Evolutionary conservation across 23 tunicate genomes (phyloP), one percentile per base, ranked within the genome.

Genomic region (Trididemnum nubilum): DNA sequence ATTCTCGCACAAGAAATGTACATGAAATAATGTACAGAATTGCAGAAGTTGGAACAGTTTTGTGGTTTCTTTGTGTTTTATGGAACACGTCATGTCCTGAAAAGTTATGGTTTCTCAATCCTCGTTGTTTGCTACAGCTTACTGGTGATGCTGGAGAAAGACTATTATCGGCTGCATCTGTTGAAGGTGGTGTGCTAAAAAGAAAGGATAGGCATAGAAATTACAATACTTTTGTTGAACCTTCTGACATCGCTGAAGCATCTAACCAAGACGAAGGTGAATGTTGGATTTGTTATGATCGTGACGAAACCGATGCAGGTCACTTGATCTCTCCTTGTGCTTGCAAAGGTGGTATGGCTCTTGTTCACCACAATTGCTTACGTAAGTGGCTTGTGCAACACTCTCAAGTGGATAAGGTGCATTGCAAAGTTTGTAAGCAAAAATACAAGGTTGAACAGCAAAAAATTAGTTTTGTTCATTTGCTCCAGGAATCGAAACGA

Each of bases 251-350:
- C 2, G 27, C 26, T 2, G 69, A 63, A 25, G 75, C 30, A 33
- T 28, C 15, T 33, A 30, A 1, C 76, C 33, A 32, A 75, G 73
- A 63, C 19, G 28, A 7, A 4, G 69, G 27, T 19, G 99, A 95
- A 72, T 95, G 99, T 61, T 95, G 99, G 99, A 95, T 95, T 25
- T 95, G 99, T 76, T 95, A 89, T 51, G 99, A 95, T 64, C 87
- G 85, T 21, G 87, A 86, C 50, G 64, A 78, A 19, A 36, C 25
- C 35, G 90, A 91, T 44, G 87, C 85, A 1, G 93, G 93, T 7
- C 63, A 57, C 2, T 91, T 86, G 44, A 91, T 91, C 28, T 52
- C 74, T 9, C 97, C 97, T 18, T 91, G 97, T 60, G 58, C 86
- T 1, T 91, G 97, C 76, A 91, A 86, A 91, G 97, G 99, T 50